phyloP scores from a whole-genome alignment of 2,888 invertebrate genomes.

The Deilephila elpenor region DNA sequence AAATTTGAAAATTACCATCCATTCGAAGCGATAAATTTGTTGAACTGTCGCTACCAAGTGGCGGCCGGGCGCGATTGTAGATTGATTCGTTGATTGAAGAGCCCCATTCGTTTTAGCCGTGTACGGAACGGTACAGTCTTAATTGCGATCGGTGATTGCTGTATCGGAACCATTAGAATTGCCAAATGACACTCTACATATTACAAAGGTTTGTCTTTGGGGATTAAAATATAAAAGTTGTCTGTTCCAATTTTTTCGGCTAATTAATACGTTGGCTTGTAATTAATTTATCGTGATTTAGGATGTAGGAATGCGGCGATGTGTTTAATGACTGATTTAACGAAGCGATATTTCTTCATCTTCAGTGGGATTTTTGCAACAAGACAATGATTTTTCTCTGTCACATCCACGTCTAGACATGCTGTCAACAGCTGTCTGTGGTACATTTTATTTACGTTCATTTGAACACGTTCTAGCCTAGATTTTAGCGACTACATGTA shows the following conservation, averaged over 20 bases:
- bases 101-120: conserved; percentile 79
- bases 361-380: background rate
- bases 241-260: conserved; percentile 3
- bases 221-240: conserved; percentile 3
- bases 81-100: conserved; percentile 85
- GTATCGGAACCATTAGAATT: conserved; percentile 66
- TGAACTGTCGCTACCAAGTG: conserved; percentile 81
- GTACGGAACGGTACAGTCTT: conserved; percentile 74
- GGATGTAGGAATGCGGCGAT: conserved; percentile 1
- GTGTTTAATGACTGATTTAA: conserved; percentile 12
- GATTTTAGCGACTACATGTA: no score
- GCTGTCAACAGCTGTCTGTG: background rate
- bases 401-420: background rate
- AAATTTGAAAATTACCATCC: conserved; percentile 80
- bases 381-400: background rate
- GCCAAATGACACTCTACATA: conserved; percentile 35
- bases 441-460: background rate
- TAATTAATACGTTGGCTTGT: background rate
- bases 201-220: conserved; percentile 13
- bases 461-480: background rate
- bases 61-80: conserved; percentile 80
- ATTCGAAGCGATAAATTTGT: conserved; percentile 80
- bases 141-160: conserved; percentile 81
- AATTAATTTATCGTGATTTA: background rate
- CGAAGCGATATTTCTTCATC: background rate